Base-by-base conservation (phyloP, 1,140 invertebrate species). In the Hyphantria cunea region DNA sequence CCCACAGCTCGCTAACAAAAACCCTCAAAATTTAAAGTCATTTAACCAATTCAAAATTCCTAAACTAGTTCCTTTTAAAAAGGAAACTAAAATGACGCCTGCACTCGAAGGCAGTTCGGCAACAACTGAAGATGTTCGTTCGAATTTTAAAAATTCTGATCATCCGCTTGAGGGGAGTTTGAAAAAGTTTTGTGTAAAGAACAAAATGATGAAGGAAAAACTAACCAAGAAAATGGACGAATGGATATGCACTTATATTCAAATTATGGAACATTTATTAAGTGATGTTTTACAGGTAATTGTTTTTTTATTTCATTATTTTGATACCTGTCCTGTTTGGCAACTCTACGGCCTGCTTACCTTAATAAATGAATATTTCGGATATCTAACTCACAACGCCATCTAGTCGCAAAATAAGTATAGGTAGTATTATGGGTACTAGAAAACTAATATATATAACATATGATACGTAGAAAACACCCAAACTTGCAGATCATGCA, bases 231-330 rank as follows among this genome's bases (percentile, higher is more conserved):
- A 69, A 31, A 54, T 72, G 5, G 75, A 78, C 0, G 82, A 85
- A 51, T 79, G 61, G 53, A 62, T 79, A 11, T 85, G 80, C 12
- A 59, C 54, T 42, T 80, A 70, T 13, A 59, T 47, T n/a, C 82
- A 85, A 52, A 70, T 76, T 6, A 74, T 85, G 70, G 82, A 85
- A 42, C 65, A 75, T 6, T 68, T 61, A 10, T 41, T 82, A 8
- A 13, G 25, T 14, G 33, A 64, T 48, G 7, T 77, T 11, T 61
- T 81, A 33, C 39, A 54, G 65, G 77, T 80, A 69, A 67, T 47
- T 31, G n/a, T 17, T 47, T 12, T n/a, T 39, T 39, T 14, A 25
- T 17, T 39, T 31, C 44, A 11, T 44, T 13, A 17, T 37, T 25
- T 25, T 5, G 17, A 5, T 25, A 25, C 17, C 17, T 3, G 1